phyloP scores from a whole-genome alignment of 2,888 invertebrate genomes.

The Agrypnus murinus region DNA sequence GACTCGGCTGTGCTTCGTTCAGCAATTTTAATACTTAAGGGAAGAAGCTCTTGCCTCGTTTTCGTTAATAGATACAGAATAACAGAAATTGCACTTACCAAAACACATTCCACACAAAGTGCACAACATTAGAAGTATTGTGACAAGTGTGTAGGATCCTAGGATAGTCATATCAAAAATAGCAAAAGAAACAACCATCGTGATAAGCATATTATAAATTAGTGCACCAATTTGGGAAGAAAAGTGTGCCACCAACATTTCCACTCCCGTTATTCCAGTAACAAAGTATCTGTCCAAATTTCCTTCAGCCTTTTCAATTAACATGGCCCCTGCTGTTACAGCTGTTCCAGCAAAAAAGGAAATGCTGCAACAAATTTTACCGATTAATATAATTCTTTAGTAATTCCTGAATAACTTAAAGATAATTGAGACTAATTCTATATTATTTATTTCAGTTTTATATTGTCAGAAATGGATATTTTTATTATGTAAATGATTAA shows the following conservation, averaged over 20 bases:
- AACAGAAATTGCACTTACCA: conserved; percentile 74
- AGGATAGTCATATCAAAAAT: conserved; percentile 85
- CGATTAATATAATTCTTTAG: too few species aligned
- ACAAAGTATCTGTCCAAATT: conserved; percentile 92
- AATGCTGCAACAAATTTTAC: not conserved
- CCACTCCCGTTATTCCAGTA: conserved; percentile 86
- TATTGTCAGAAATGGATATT: too few species aligned
- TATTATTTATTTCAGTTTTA: too few species aligned
- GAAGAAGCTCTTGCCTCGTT: too few species aligned
- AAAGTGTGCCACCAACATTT: conserved; percentile 91
- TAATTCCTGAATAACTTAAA: too few species aligned
- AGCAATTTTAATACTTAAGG: too few species aligned
- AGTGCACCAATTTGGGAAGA: conserved; percentile 91
- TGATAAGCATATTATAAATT: conserved; percentile 84
- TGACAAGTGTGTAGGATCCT: conserved; percentile 84
- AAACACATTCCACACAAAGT: conserved; percentile 96
- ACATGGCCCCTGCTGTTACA: conserved; percentile 91
- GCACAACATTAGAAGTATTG: conserved; percentile 84
- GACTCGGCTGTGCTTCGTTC: too few species aligned
- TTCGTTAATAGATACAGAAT: too few species aligned
- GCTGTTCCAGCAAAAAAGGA: conserved; percentile 93
- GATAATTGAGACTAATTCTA: too few species aligned
- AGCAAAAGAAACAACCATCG: conserved; percentile 85
- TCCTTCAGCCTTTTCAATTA: conserved; percentile 92
- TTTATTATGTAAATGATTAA: too few species aligned